Evolutionary conservation across 1,140 invertebrate genomes (phyloP).

Genomic region (Melanaphis sacchari): DNA sequence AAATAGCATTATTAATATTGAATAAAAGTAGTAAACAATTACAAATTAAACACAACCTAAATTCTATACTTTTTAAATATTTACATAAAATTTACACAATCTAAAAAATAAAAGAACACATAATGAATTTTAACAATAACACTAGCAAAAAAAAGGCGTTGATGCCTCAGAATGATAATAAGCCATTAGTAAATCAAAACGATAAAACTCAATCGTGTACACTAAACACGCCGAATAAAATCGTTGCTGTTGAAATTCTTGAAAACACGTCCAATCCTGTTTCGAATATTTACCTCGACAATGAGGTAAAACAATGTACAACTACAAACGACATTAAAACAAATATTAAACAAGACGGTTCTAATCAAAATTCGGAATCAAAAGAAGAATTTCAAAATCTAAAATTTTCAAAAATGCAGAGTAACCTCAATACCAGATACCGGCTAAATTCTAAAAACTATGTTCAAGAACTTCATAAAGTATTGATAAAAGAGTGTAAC

Average conservation of each 20-base stretch:
- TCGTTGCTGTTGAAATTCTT: not conserved
- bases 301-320: not conserved
- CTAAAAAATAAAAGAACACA: not conserved
- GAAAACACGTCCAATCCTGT: not conserved
- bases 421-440: not conserved
- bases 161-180: not conserved
- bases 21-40: not conserved
- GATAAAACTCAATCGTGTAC: not conserved
- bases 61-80: not conserved
- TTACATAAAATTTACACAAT: not conserved
- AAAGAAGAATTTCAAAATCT: not conserved
- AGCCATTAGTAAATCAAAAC: not conserved
- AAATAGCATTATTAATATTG: not conserved
- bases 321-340: not conserved
- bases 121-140: not conserved
- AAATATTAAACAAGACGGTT: not conserved
- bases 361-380: not conserved
- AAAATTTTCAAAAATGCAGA: not conserved
- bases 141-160: not conserved
- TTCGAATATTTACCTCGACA: not conserved
- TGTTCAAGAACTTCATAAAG: not conserved
- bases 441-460: not conserved
- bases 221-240: not conserved
- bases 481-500: constrained; percentile 26
- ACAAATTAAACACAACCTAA: not conserved